These are phyloP conservation scores for Corythornis madagascariensis DNA, from an alignment of 2,113 vertebrate species.

Conservation along the genomic window DNA sequence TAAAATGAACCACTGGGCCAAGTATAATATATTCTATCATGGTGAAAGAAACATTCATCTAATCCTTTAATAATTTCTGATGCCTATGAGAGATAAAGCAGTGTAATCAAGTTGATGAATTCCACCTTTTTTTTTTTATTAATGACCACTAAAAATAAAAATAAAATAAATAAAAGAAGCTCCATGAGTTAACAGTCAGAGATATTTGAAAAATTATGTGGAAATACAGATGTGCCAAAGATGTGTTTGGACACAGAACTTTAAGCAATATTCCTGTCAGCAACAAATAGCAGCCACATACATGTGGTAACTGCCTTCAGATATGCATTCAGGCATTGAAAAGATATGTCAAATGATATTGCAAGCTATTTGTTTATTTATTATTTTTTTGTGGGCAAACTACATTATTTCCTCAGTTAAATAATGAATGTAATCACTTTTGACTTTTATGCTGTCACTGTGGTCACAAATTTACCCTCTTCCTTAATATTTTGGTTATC, in stretches of 20 bases:
- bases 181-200: not conserved
- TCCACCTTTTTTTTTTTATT: not conserved
- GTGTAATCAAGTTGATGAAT: not conserved
- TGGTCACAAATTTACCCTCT: not conserved
- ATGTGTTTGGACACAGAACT: not conserved
- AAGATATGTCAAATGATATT: not conserved
- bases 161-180: not conserved
- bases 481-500: not conserved
- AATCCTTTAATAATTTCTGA: not conserved
- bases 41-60: not conserved
- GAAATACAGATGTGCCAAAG: not conserved
- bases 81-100: not conserved
- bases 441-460: not conserved
- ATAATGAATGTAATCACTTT: not conserved
- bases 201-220: not conserved
- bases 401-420: not conserved
- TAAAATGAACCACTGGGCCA: not conserved
- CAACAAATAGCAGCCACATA: not conserved
- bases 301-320: not conserved
- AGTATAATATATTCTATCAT: not conserved
- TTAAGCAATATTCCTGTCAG: not conserved
- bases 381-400: not conserved
- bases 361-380: not conserved
- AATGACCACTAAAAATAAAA: not conserved
- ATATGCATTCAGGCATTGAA: not conserved